These are phyloP conservation scores for Mythimna albipuncta DNA, from an alignment of 2,888 invertebrate species.

Conservation along the genomic window DNA sequence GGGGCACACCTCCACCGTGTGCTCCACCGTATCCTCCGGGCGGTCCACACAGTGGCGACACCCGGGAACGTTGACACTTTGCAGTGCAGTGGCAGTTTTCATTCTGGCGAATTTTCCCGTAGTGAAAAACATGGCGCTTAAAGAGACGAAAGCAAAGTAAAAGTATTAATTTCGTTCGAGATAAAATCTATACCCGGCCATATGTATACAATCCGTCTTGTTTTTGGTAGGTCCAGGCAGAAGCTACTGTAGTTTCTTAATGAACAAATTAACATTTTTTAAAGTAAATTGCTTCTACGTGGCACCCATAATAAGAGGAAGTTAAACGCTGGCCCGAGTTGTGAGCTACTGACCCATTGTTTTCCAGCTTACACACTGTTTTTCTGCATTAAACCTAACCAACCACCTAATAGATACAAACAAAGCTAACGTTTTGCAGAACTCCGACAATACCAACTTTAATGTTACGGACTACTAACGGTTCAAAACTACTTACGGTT, in stretches of 20 bases:
- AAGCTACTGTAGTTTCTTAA: neutral
- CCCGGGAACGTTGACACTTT: too few relatives aligned
- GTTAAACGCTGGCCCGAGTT: conserved; percentile 24
- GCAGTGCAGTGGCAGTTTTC: too few relatives aligned
- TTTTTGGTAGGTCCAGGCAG: neutral
- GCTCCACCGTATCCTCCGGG: too few relatives aligned
- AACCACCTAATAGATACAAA: neutral
- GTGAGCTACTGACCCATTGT: conserved; percentile 21
- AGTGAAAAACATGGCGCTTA: too few relatives aligned
- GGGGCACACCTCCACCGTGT: too few relatives aligned
- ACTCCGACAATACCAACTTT: conserved; percentile 9
- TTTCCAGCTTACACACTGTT: conserved; percentile 28
- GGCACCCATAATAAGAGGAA: conserved; percentile 5
- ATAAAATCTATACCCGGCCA: too few relatives aligned
- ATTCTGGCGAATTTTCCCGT: too few relatives aligned
- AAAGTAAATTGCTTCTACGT: conserved; percentile 4
- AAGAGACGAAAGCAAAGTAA: too few relatives aligned
- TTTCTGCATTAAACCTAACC: conserved; percentile 23
- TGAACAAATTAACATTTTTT: neutral
- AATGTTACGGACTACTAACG: neutral
- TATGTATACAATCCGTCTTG: neutral
- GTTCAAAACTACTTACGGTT: too few relatives aligned
- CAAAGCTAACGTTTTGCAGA: conserved; percentile 7
- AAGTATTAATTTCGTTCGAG: too few relatives aligned
- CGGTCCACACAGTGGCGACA: too few relatives aligned